Conservation (phyloP, 1,140 invertebrate genomes). For the Lerema accius region DNA sequence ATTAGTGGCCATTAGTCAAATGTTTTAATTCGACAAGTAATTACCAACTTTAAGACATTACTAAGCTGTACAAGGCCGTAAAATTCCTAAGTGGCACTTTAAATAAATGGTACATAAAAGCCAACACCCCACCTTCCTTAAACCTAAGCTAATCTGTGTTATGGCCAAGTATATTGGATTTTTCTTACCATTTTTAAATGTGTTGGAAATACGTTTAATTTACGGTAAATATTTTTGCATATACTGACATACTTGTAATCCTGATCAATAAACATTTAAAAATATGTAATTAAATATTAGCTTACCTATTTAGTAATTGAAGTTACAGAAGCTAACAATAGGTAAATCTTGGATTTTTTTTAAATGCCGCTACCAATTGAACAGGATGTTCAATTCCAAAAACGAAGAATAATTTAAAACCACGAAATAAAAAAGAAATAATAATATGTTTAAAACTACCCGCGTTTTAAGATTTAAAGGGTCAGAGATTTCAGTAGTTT, state of each 20-base stretch:
- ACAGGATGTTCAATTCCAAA: too few species aligned
- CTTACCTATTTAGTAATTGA: too few species aligned
- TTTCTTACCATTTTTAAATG: neutral
- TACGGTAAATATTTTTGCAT: too few species aligned
- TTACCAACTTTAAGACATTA: neutral
- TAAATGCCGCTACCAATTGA: too few species aligned
- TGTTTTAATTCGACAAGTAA: neutral
- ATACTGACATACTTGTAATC: too few species aligned
- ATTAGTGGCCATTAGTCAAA: neutral
- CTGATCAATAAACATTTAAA: too few species aligned
- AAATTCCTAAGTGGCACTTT: neutral
- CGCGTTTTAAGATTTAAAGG: neutral
- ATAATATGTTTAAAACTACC: neutral
- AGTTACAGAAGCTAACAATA: too few species aligned
- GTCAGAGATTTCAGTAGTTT: neutral
- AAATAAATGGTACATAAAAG: neutral
- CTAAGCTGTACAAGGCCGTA: conserved; percentile 1
- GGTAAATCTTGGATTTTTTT: too few species aligned
- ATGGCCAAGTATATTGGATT: neutral
- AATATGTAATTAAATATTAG: too few species aligned
- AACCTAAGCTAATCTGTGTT: neutral
- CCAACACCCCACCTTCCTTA: neutral
- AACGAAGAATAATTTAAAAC: too few species aligned
- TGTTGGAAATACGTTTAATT: too few species aligned
- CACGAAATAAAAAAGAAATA: neutral